Evolutionary conservation across 2,113 vertebrate species (phyloP).

Genomic region (Hyperoodon ampullatus): DNA sequence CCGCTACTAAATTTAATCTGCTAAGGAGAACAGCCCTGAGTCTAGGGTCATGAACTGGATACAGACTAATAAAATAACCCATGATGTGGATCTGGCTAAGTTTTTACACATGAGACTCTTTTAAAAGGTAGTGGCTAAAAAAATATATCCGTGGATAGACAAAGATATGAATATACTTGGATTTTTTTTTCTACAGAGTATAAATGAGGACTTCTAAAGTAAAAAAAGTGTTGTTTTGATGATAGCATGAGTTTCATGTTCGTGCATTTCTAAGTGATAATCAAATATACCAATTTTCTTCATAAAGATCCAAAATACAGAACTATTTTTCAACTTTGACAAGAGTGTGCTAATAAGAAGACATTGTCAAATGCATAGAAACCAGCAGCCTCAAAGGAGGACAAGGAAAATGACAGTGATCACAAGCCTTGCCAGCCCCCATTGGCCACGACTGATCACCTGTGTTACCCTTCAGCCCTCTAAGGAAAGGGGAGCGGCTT

Average conservation of each 20-base stretch:
- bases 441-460: fast-evolving
- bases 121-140: background rate
- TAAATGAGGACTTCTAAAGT: background rate
- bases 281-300: background rate
- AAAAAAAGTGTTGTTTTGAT: background rate
- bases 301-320: background rate
- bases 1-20: too few relatives aligned
- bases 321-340: background rate
- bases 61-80: background rate
- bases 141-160: too few relatives aligned
- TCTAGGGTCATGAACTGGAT: background rate
- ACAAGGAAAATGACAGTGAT: background rate
- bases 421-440: background rate
- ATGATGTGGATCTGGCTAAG: background rate
- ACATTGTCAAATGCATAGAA: background rate
- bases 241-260: background rate
- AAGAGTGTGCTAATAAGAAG: background rate
- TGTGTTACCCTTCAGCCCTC: too few relatives aligned
- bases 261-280: slow-evolving; percentile 29
- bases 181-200: background rate
- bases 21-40: fast-evolving
- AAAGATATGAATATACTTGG: background rate
- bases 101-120: background rate
- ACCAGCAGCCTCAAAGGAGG: background rate
- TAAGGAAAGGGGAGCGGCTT: background rate